Percentiles rank a stretch among this genome's conserved stretches.
phyloP scores from a whole-genome alignment of 2,888 invertebrate species.

The Morpho achilles region DNA sequence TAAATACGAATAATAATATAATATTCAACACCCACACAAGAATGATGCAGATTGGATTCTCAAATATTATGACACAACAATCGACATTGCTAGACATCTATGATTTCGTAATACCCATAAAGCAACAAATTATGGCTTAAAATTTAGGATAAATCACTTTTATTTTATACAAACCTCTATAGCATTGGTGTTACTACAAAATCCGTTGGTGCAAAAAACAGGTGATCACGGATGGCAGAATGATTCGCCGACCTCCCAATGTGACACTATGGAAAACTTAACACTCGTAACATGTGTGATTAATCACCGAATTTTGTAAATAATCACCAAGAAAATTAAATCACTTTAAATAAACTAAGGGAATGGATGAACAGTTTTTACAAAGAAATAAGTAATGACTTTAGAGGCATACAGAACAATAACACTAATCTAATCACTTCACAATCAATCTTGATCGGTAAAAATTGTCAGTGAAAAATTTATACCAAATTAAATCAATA shows the following conservation, averaged over 20 bases:
- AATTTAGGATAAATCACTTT: conserved; percentile 31
- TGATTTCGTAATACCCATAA: conserved; percentile 35
- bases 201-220: conserved; percentile 47
- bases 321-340: conserved; percentile 31
- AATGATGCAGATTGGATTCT: conserved; percentile 40
- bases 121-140: conserved; percentile 7
- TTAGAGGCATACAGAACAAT: conserved; percentile 43
- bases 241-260: conserved; percentile 36
- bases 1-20: conserved; percentile 27
- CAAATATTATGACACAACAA: conserved; percentile 34
- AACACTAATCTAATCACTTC: conserved; percentile 39
- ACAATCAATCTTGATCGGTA: conserved; percentile 40
- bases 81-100: conserved; percentile 35
- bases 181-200: conserved; percentile 60
- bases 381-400: conserved; percentile 54
- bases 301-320: conserved; percentile 26
- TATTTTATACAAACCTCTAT: conserved; percentile 57
- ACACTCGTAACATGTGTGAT: conserved; percentile 32
- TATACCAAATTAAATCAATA: conserved; percentile 52
- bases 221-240: conserved; percentile 44
- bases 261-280: conserved; percentile 33
- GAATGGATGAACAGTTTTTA: conserved; percentile 58
- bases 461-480: conserved; percentile 41
- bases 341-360: conserved; percentile 46
- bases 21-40: conserved; percentile 41